Evolutionary conservation across 2,113 vertebrate genomes (phyloP).

Genomic region (Daphoenositta chrysoptera): DNA sequence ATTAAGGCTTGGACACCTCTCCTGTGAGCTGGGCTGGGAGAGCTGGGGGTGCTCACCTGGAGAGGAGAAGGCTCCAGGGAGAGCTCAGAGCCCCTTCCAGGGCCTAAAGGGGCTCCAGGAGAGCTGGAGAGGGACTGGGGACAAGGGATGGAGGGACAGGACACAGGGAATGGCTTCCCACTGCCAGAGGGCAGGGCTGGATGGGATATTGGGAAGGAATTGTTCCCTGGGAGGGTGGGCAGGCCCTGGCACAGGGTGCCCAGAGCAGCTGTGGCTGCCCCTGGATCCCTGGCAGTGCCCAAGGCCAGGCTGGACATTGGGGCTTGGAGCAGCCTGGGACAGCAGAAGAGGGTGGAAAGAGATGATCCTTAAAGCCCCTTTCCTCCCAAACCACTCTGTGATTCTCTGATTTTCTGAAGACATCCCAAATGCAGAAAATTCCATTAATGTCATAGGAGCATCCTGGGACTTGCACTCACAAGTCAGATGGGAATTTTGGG

Average conservation of each 20-base stretch:
- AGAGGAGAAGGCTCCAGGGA: not conserved
- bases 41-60: not conserved
- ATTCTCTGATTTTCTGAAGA: not conserved
- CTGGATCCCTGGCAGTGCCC: not conserved
- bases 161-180: not conserved
- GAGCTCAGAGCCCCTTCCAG: rapidly evolving
- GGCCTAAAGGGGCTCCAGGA: not conserved
- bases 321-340: not conserved
- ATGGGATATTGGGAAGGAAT: not conserved
- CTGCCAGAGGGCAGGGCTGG: not conserved
- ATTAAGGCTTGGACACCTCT: not conserved
- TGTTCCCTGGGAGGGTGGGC: not conserved
- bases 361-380: not conserved
- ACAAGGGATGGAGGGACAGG: not conserved
- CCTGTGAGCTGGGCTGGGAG: not conserved
- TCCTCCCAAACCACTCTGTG: not conserved
- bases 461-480: rapidly evolving
- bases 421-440: not conserved
- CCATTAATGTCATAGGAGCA: rapidly evolving
- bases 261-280: too few species aligned
- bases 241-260: not conserved
- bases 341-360: not conserved
- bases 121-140: not conserved
- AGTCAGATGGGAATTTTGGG: not conserved
- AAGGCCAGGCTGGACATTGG: not conserved